Base-by-base conservation (phyloP, 2,113 vertebrate species). In the Pampusana beccarii region DNA sequence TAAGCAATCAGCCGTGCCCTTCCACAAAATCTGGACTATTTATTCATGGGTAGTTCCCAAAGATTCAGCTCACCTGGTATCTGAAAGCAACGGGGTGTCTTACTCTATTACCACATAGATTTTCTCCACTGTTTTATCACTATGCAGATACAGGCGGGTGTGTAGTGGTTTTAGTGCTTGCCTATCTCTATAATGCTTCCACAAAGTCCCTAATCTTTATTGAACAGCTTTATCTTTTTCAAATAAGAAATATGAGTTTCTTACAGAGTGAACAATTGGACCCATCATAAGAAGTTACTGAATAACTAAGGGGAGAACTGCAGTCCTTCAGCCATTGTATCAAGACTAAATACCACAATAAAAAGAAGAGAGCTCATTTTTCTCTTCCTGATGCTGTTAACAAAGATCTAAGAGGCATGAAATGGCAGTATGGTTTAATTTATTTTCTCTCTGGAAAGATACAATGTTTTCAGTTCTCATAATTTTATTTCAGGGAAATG, bases 171-270 rank as follows among this genome's bases (percentile, higher is more conserved):
- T 93, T 31, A 81, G 54, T 81, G 73, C 28, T 77, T 93, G 57
- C 38, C 11, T 86, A 74, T 46, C 69, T 93, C 51, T 90, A 25
- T 46, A 80, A 88, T 54, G 75, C 64, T 73, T 65, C 85, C 58
- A 90, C 26, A 4, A 74, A 81, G 58, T 71, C 31, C 36, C 26
- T 83, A 93, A 89, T 90, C 86, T 74, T 92, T 86, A 75, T 85
- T 90, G 58, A 92, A 78, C 40, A 79, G 15, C 36, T 93, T 96
- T 95, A 97, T 95, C 90, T 93, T 96, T 95, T 93, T 86, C 80
- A 97, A 96, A 94, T 71, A 96, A 86, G 72, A 88, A 96, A 38
- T 50, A 70, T 25, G 18, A 70, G 20, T 90, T 92, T 90, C 64
- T 64, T 64, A 75, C n/a, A 56, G 72, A 70, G 13, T 36, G 33